Conservation (phyloP, 1,140 invertebrate species). For the Drosophila biarmipes region DNA sequence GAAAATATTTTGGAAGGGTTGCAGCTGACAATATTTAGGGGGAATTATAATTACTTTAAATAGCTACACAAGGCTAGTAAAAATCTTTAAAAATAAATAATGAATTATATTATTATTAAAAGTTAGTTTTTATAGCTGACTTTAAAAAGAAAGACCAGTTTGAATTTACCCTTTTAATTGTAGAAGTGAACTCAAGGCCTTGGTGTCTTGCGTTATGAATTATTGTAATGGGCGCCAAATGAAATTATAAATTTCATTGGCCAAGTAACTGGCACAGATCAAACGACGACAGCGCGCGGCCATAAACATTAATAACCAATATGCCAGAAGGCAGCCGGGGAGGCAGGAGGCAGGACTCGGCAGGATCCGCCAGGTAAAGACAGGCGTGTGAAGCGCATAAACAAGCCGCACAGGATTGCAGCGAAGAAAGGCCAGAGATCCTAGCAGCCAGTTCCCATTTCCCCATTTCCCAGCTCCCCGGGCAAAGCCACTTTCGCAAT, state of each 20-base stretch:
- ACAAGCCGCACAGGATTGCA: constrained; percentile 67
- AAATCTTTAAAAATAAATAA: not conserved
- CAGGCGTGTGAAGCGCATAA: constrained; percentile 79
- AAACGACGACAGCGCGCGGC: constrained; percentile 46
- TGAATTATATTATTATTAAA: too few relatives aligned
- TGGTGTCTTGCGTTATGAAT: constrained; percentile 33
- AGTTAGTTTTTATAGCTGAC: too few relatives aligned
- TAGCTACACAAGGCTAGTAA: too few relatives aligned
- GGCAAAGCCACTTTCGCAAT: constrained; percentile 71
- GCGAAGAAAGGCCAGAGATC: constrained; percentile 38
- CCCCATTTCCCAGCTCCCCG: constrained; percentile 44
- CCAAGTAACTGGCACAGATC: constrained; percentile 56
- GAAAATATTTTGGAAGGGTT: not conserved
- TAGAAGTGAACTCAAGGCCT: not conserved
- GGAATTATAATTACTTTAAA: not conserved
- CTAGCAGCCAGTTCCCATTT: constrained; percentile 41
- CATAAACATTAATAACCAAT: constrained; percentile 82
- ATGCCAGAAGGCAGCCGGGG: constrained; percentile 36
- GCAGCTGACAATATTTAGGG: not conserved
- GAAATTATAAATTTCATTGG: constrained; percentile 72
- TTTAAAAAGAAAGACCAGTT: too few relatives aligned
- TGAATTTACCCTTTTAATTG: not conserved
- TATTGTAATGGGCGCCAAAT: constrained; percentile 64
- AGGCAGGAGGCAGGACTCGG: not conserved
- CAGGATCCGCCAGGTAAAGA: constrained; percentile 38